A percentile compares a stretch with the other conserved stretches of the same genome.
phyloP scores from a whole-genome alignment of 1,140 invertebrate genomes.

The Panagrolaimus sp. region DNA sequence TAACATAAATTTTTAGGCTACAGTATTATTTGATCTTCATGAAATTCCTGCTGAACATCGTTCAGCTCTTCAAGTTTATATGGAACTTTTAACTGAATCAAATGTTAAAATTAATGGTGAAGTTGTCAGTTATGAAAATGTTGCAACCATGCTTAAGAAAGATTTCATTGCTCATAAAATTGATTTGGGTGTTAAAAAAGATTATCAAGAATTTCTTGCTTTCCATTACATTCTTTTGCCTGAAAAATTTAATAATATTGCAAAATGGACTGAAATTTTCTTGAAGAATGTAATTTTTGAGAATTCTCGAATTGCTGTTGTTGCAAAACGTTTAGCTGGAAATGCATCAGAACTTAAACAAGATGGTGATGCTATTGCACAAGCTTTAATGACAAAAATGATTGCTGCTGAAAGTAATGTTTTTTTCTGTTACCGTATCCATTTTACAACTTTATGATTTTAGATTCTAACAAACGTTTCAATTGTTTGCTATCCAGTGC shows the following conservation, averaged over 20 bases:
- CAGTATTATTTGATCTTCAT: background rate
- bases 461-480: background rate
- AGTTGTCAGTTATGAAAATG: slow-evolving; percentile 5
- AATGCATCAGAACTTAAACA: background rate
- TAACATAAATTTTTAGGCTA: background rate
- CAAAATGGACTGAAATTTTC: slow-evolving; percentile 18
- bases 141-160: background rate
- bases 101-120: slow-evolving; percentile 4
- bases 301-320: background rate
- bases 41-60: background rate
- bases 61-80: background rate
- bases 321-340: background rate
- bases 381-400: slow-evolving; percentile 1
- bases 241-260: slow-evolving; percentile 8
- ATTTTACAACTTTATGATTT: too few relatives aligned
- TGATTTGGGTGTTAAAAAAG: slow-evolving; percentile 14
- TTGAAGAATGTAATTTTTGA: slow-evolving; percentile 10
- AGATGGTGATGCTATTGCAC: slow-evolving; percentile 12
- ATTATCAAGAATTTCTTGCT: background rate
- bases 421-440: too few relatives aligned
- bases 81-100: slow-evolving; percentile 13
- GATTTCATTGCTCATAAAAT: slow-evolving; percentile 3
- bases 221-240: background rate
- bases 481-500: background rate
- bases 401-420: background rate